A percentile compares a stretch with the other conserved stretches of the same genome.
Conservation (phyloP, 2,113 vertebrate genomes). For the Psammodynastes pulverulentus region DNA sequence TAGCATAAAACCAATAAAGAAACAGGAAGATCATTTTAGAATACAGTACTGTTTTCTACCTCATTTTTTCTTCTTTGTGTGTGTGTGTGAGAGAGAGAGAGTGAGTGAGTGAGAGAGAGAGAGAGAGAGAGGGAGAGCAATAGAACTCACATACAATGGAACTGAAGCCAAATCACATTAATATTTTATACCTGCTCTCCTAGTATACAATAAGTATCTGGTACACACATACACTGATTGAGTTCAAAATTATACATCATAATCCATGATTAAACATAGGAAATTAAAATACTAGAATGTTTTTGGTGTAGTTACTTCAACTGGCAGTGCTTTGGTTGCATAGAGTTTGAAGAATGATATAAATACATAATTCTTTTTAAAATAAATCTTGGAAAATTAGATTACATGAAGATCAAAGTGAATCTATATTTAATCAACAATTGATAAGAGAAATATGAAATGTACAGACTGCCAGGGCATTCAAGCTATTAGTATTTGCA, state of each 20-base stretch:
- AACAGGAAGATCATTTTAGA: slow-evolving; percentile 9
- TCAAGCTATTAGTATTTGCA: not conserved
- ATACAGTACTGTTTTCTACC: not conserved
- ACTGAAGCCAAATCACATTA: slow-evolving; percentile 37
- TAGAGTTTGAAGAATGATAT: slow-evolving; percentile 25
- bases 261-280: slow-evolving; percentile 67
- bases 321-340: slow-evolving; percentile 36
- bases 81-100: not conserved
- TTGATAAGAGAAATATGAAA: not conserved
- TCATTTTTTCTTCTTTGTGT: not conserved
- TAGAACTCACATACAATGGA: rapidly evolving
- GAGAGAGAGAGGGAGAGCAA: not conserved
- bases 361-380: slow-evolving; percentile 10
- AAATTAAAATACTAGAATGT: slow-evolving; percentile 60
- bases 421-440: not conserved
- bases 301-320: slow-evolving; percentile 53
- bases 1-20: not conserved
- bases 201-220: slow-evolving; percentile 11
- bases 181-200: slow-evolving; percentile 34
- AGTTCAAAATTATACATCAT: slow-evolving; percentile 57
- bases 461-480: not conserved
- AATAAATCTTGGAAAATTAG: slow-evolving; percentile 1
- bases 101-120: not conserved
- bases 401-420: not conserved
- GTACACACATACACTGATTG: slow-evolving; percentile 61